Percentiles rank a stretch among this genome's conserved stretches.
Evolutionary conservation across 2,113 vertebrate genomes (phyloP).

Genomic region (Thunnus maccoyii): DNA sequence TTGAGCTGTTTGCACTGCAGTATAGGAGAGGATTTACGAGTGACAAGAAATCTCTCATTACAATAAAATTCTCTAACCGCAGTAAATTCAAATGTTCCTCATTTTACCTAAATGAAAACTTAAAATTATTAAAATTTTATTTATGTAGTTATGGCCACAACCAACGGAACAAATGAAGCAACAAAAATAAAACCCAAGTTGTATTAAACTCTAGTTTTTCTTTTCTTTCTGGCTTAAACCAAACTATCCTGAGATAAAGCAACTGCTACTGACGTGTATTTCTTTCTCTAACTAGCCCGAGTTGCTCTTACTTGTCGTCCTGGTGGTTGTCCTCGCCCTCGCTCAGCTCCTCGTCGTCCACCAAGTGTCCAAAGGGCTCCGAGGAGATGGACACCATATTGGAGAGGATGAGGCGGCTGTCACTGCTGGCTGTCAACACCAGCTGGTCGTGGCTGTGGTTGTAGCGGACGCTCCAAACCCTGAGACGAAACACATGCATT

Average conservation of each 20-base stretch:
- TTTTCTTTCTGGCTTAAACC: neutral
- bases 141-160: too few relatives aligned
- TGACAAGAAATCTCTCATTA: too few relatives aligned
- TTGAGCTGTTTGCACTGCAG: too few relatives aligned
- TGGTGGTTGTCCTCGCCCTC: conserved; percentile 92
- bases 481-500: conserved; percentile 59
- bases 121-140: too few relatives aligned
- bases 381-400: conserved; percentile 99
- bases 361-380: conserved; percentile 96
- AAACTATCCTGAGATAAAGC: neutral
- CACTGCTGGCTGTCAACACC: conserved; percentile 97
- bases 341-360: conserved; percentile 96
- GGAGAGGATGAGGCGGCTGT: conserved; percentile 98
- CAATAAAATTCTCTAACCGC: too few relatives aligned
- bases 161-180: too few relatives aligned
- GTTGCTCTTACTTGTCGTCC: conserved; percentile 91
- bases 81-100: too few relatives aligned
- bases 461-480: conserved; percentile 98
- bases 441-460: conserved; percentile 99
- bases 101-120: too few relatives aligned
- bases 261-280: neutral
- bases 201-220: too few relatives aligned
- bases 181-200: too few relatives aligned
- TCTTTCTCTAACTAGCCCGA: neutral
- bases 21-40: too few relatives aligned